Base-by-base conservation (phyloP, 1,140 invertebrate species). In the Philopotamus ludificatus region DNA sequence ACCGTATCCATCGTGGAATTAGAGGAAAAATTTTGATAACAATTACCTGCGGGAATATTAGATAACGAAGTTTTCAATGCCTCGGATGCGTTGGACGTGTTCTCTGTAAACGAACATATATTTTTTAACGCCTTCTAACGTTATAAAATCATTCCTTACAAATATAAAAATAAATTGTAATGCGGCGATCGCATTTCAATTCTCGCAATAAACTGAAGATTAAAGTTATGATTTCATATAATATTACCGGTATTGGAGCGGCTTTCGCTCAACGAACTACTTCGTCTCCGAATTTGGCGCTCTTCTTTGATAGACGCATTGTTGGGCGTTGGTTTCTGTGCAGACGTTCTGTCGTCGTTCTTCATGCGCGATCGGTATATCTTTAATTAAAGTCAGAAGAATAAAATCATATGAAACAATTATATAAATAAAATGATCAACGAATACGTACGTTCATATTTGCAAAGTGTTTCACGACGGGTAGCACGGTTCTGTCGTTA, bases 401-500 rank as follows among this genome's bases (percentile, higher is more conserved):
- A 45, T 45, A 8, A 45, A 45, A 39, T 8, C 34, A 39, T 39
- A 39, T 39, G n/a, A 8, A 39, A 8, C n/a, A 8, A n/a, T 39
- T 8, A n/a, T n/a, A n/a, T n/a, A 50, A 2, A 50, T 7, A 20
- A 50, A 16, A 50, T 7, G 8, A 47, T 15, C 20, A 3, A 18
- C 3, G 20, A 26, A 44, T 47, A 2, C 26, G 8, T 18, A 64
- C 62, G 15, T 64, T 64, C 8, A 50, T 25, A 26, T 64, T 41
- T 25, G 21, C 25, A 3, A 28, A 28, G 44, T 25, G 50, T 49
- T 59, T 62, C 9, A 63, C 51, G 2, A 66, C 21, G 0, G 67
- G 45, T 12, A 69, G 49, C 4, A 61, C 54, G 0, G 68, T 70
- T 54, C 68, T 63, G 22, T 70, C 68, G 39, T 70, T 70, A 25